Evolutionary conservation across 2,797 vertebrate genomes (phyloP).

Genomic region (Pseudomugil tenellus): DNA sequence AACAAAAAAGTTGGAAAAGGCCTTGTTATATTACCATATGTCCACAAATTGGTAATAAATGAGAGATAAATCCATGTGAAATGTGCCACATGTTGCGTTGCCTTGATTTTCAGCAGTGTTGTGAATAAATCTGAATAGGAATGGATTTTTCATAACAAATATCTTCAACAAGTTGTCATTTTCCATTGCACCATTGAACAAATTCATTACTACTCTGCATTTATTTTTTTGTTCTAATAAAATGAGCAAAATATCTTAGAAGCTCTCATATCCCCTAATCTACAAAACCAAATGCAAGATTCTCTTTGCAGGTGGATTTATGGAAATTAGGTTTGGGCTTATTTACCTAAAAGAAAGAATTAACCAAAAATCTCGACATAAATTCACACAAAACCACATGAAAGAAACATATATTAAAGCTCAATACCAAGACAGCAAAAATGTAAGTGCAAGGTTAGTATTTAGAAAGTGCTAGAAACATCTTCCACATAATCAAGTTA

Average conservation of each 20-base stretch:
- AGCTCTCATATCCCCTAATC: neutral
- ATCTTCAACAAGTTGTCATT: neutral
- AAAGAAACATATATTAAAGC: neutral
- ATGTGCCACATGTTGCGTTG: neutral
- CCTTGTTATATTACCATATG: neutral
- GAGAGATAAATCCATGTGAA: neutral
- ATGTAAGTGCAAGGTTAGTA: slow-evolving; percentile 16
- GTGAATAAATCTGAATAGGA: neutral
- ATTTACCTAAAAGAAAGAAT: neutral
- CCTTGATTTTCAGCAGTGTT: neutral
- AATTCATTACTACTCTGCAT: neutral
- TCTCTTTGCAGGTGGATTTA: neutral
- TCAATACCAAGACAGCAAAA: slow-evolving; percentile 15
- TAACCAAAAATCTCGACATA: neutral
- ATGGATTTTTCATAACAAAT: neutral
- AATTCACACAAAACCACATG: neutral
- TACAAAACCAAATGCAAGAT: neutral
- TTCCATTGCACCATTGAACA: neutral
- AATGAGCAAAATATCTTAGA: neutral
- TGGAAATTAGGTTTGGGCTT: neutral
- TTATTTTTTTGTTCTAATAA: neutral
- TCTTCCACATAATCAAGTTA: slow-evolving; percentile 61
- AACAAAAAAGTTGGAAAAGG: neutral
- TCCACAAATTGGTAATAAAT: neutral
- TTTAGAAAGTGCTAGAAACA: slow-evolving; percentile 40